Evolutionary conservation across 2,888 invertebrate genomes (phyloP).

Genomic region (Amorpha juglandis): DNA sequence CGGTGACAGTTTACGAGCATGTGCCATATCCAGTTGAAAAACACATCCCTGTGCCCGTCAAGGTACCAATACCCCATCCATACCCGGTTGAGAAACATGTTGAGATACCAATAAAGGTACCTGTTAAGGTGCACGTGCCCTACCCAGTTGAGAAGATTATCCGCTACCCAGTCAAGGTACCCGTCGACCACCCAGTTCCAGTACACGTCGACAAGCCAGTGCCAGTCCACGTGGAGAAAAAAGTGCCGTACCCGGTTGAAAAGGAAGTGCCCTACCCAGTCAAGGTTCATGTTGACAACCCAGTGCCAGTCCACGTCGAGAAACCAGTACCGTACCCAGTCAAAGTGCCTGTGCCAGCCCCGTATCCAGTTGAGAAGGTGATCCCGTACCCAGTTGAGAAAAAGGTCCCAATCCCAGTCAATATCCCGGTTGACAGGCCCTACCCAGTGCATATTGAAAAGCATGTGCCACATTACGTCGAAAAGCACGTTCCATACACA

Average conservation of each 20-base stretch:
- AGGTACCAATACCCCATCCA: slow-evolving; percentile 89
- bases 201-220: slow-evolving; percentile 89
- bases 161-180: slow-evolving; percentile 89
- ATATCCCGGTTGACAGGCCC: slow-evolving; percentile 85
- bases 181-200: slow-evolving; percentile 87
- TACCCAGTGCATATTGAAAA: slow-evolving; percentile 87
- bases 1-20: slow-evolving; percentile 84
- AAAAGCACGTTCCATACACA: slow-evolving; percentile 88
- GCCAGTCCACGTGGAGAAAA: slow-evolving; percentile 89
- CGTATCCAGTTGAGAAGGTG: slow-evolving; percentile 87
- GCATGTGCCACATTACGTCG: slow-evolving; percentile 87
- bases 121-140: slow-evolving; percentile 89
- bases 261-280: slow-evolving; percentile 89
- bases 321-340: slow-evolving; percentile 91
- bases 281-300: slow-evolving; percentile 87
- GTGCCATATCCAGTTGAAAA: slow-evolving; percentile 90
- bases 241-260: slow-evolving; percentile 88
- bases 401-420: slow-evolving; percentile 87
- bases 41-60: slow-evolving; percentile 87
- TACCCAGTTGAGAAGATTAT: slow-evolving; percentile 90
- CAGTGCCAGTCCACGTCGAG: slow-evolving; percentile 89
- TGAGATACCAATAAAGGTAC: slow-evolving; percentile 86
- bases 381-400: slow-evolving; percentile 87
- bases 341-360: slow-evolving; percentile 89
- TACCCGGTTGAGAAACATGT: slow-evolving; percentile 89